Evolutionary conservation across 2,888 invertebrate genomes (phyloP), one percentile per base, ranked within the genome.

Genomic region (Gari tellinella): DNA sequence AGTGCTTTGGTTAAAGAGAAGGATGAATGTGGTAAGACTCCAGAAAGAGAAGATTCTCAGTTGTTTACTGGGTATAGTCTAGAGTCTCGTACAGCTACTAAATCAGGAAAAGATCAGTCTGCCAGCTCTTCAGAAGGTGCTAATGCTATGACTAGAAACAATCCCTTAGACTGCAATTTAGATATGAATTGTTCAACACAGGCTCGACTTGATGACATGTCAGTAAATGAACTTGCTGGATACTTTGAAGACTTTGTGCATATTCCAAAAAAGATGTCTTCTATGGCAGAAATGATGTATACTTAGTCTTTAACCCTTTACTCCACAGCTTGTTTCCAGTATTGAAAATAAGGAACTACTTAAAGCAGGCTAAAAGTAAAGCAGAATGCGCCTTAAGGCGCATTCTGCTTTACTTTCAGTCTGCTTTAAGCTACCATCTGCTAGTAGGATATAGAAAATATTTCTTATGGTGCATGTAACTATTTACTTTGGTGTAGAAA

Each of bases 201-300:
- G 91, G 96, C 95, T 4, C 93, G 94, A 82, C 94, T 94, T 25
- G 93, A 94, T 85, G 97, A 98, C 93, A 95, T 97, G 58, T 97
- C 97, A 52, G 97, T 97, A 86, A 97, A 97, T 92, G 98, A 98
- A 93, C 93, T 98, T 86, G 97, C 98, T 74, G 96, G 97, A 92
- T 98, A 98, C 93, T 97, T 98, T 92, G 98, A 98, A 93, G 96
- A 97, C 77, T 95, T 96, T 93, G 96, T 98, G 83, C 96, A 98
- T 94, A 97, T 98, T 94, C 98, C 98, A 82, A 97, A 97, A 93
- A 98, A 98, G 92, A 98, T 98, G 98, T 97, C 97, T 53, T 95
- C 95, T 67, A 98, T 98, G 98, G 98, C 98, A 70, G 97, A 98
- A 94, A 97, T 97, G 97, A 98, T 98, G 98, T 98, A 98, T 92